phyloP scores from a whole-genome alignment of 92 coral and sea anemone species.

The Epizoanthus ramosus region DNA sequence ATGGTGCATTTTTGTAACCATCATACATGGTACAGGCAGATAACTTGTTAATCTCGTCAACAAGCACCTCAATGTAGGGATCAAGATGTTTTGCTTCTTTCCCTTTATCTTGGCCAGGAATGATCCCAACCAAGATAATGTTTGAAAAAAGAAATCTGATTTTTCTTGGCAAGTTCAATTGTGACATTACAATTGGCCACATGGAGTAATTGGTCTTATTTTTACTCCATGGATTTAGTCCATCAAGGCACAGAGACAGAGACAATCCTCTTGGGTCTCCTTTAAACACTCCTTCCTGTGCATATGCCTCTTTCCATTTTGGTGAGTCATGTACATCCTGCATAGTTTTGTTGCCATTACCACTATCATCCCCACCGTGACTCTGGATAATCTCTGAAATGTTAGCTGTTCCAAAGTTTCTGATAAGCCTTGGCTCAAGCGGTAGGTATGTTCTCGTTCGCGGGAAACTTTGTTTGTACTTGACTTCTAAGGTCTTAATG shows the following conservation, averaged over 20 bases:
- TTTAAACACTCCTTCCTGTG: neutral
- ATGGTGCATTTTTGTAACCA: slow-evolving; percentile 34
- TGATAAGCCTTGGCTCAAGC: slow-evolving; percentile 45
- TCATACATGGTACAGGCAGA: slow-evolving; percentile 17
- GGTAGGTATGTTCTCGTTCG: slow-evolving; percentile 57
- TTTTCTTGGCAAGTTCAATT: slow-evolving; percentile 8
- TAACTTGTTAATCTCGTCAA: slow-evolving; percentile 22
- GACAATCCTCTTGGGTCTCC: neutral
- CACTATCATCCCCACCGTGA: neutral
- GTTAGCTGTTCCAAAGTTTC: slow-evolving; percentile 36
- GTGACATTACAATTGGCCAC: slow-evolving; percentile 3
- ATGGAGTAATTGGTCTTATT: neutral
- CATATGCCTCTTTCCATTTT: neutral
- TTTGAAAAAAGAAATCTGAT: neutral
- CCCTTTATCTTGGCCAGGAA: slow-evolving; percentile 30
- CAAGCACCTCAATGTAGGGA: slow-evolving; percentile 40
- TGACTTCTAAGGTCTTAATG: too few relatives aligned
- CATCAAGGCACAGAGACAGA: neutral
- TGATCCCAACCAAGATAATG: slow-evolving; percentile 40
- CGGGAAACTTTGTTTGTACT: too few relatives aligned
- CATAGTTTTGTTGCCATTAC: neutral
- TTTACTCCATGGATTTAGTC: slow-evolving; percentile 15
- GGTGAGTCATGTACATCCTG: neutral
- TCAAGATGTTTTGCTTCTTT: slow-evolving; percentile 28
- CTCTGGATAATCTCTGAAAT: neutral